These are phyloP conservation scores for Eupithecia tripunctaria DNA, from an alignment of 2,888 invertebrate species.

Conservation along the genomic window DNA sequence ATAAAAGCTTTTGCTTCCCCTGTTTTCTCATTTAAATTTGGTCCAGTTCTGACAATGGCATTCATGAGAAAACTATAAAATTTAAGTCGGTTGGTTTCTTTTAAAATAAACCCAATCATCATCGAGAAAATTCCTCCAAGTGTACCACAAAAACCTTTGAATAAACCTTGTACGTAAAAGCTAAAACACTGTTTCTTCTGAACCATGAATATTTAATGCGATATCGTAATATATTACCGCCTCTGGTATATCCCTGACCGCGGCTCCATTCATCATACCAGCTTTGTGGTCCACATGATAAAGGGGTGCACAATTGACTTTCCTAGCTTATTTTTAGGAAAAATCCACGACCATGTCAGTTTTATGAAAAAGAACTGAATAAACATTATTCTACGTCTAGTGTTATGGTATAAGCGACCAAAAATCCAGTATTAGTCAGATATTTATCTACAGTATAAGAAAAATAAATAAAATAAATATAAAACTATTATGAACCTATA, in stretches of 20 bases:
- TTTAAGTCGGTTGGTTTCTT: no score
- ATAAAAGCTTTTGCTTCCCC: no score
- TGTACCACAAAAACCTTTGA: not conserved
- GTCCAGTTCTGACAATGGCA: no score
- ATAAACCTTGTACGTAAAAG: constrained; percentile 11
- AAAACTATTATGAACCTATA: no score
- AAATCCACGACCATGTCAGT: not conserved
- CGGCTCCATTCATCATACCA: constrained; percentile 47
- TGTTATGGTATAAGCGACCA: not conserved
- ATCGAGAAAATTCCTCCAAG: not conserved
- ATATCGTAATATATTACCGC: constrained; percentile 40
- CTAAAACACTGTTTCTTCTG: constrained; percentile 24
- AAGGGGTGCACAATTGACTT: constrained; percentile 47
- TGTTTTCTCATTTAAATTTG: no score
- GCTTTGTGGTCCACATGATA: constrained; percentile 40
- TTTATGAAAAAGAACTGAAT: not conserved
- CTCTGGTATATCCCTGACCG: constrained; percentile 37
- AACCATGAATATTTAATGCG: constrained; percentile 40
- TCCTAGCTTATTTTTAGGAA: constrained; percentile 33
- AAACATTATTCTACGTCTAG: not conserved
- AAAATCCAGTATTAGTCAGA: not conserved
- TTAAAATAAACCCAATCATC: no score
- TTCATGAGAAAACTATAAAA: no score
- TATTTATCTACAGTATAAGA: no score
- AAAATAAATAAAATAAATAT: no score